phyloP scores from a whole-genome alignment of 2,113 vertebrate species.

The Lethenteron reissneri region DNA sequence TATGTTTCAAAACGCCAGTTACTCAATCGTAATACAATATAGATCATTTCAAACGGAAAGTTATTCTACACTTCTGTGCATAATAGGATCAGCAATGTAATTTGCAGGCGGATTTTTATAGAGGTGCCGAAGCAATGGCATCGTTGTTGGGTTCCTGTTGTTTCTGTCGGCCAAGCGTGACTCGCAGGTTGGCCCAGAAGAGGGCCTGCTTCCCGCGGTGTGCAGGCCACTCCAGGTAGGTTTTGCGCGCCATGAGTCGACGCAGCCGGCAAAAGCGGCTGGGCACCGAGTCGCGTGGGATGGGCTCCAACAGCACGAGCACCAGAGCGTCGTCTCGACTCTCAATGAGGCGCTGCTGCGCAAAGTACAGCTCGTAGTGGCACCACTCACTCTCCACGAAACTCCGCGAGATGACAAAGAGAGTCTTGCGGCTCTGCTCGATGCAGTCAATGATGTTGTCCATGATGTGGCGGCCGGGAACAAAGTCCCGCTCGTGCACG shows the following conservation, averaged over 20 bases:
- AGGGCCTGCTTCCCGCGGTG: constrained; percentile 19
- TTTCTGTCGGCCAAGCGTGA: constrained; percentile 22
- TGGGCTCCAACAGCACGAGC: constrained; percentile 47
- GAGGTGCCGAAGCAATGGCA: too few relatives aligned
- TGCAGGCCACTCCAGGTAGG: constrained; percentile 59
- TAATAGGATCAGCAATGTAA: too few relatives aligned
- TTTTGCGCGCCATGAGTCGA: constrained; percentile 60
- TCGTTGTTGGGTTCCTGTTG: too few relatives aligned
- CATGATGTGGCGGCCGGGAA: constrained; percentile 51
- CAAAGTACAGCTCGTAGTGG: constrained; percentile 75
- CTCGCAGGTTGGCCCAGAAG: constrained; percentile 48
- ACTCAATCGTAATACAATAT: too few relatives aligned
- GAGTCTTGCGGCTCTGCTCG: constrained; percentile 42
- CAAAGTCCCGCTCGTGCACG: constrained; percentile 60
- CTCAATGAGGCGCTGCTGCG: constrained; percentile 58
- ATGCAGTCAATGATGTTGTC: constrained; percentile 63
- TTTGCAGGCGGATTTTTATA: too few relatives aligned
- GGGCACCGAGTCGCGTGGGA: constrained; percentile 41
- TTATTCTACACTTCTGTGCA: too few relatives aligned
- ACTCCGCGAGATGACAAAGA: constrained; percentile 55
- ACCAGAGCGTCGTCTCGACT: constrained; percentile 35
- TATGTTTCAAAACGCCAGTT: too few relatives aligned
- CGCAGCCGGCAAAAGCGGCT: constrained; percentile 55
- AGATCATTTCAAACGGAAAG: too few relatives aligned
- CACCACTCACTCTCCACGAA: constrained; percentile 77